Evolutionary conservation across 1,140 invertebrate species (phyloP), one percentile per base, ranked within the genome.

Genomic region (Apolygus lucorum): DNA sequence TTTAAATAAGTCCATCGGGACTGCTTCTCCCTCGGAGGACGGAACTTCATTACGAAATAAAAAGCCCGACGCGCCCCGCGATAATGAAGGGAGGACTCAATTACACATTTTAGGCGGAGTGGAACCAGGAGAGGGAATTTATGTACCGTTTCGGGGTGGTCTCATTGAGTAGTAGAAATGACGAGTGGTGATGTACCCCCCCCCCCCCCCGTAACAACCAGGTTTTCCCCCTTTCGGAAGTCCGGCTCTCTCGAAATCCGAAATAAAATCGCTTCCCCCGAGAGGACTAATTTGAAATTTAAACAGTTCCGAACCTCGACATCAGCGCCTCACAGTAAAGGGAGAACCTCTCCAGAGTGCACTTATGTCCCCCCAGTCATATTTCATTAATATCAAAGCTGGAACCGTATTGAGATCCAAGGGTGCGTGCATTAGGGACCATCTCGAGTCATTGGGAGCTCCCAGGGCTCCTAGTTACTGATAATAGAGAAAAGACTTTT

Each of bases 41-140:
- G 8, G 22, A 59, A 59, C 54, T 17, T 59, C 54, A 59, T 59
- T 59, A 59, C n/a, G 4, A 59, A 17, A 24, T 59, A 59, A 17
- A 42, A 59, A 59, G 54, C 54, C 54, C 54, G 34, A 17, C 17
- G 34, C 17, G 17, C 4, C 34, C 22, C 11, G 54, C 8, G 11
- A 4, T 59, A 59, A 59, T 59, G 54, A 21, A 59, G 8, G 54
- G 54, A n/a, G n/a, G n/a, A n/a, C 54, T 59, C 54, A 59, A 59
- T 59, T 59, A 59, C 54, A 59, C 54, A 24, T 42, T 17, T 42
- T 17, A 42, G 34, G 34, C 4, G 34, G 17, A 42, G 34, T 42
- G 34, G 17, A 42, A 42, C 17, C 22, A 11, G 22, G 4, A 22
- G 54, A 17, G 34, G 54, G 54, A 59, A 59, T 11, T 59, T 59